These are phyloP conservation scores for Mesoligia furuncula DNA, from an alignment of 2,888 invertebrate genomes.

Conservation along the genomic window DNA sequence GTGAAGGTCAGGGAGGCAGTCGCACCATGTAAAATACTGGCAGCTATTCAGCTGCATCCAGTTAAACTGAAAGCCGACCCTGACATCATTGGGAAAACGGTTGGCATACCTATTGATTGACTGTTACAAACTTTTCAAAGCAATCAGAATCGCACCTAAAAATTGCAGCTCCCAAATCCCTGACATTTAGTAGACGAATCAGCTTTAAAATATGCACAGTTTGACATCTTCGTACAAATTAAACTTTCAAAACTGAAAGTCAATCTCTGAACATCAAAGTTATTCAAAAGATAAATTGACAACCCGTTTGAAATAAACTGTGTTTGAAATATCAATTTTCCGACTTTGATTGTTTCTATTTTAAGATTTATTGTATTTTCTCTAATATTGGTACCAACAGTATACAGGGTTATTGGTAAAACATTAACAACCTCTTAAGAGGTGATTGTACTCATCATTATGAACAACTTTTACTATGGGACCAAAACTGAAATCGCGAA, in stretches of 20 bases:
- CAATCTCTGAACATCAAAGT: not conserved
- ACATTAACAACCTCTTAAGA: too few relatives aligned
- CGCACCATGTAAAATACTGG: too few relatives aligned
- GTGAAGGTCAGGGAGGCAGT: too few relatives aligned
- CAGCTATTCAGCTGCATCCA: too few relatives aligned
- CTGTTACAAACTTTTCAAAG: not conserved
- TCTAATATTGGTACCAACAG: not conserved
- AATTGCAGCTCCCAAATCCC: not conserved
- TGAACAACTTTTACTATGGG: too few relatives aligned
- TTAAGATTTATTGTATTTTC: not conserved
- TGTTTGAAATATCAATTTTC: not conserved
- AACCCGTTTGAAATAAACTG: not conserved
- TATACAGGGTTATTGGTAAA: too few relatives aligned
- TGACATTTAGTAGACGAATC: not conserved
- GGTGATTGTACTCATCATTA: too few relatives aligned
- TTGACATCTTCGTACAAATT: not conserved
- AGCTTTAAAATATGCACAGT: not conserved
- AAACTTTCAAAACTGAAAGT: constrained; percentile 4
- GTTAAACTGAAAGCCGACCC: too few relatives aligned
- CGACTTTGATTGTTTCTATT: not conserved
- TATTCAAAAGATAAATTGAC: constrained; percentile 6
- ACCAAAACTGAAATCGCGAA: too few relatives aligned
- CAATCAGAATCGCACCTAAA: not conserved
- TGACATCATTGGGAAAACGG: not conserved
- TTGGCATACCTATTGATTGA: not conserved